A percentile compares a stretch with the other conserved stretches of the same genome.
These are phyloP conservation scores for Myotis planiceps DNA, from an alignment of 2,797 vertebrate species.

Conservation along the genomic window DNA sequence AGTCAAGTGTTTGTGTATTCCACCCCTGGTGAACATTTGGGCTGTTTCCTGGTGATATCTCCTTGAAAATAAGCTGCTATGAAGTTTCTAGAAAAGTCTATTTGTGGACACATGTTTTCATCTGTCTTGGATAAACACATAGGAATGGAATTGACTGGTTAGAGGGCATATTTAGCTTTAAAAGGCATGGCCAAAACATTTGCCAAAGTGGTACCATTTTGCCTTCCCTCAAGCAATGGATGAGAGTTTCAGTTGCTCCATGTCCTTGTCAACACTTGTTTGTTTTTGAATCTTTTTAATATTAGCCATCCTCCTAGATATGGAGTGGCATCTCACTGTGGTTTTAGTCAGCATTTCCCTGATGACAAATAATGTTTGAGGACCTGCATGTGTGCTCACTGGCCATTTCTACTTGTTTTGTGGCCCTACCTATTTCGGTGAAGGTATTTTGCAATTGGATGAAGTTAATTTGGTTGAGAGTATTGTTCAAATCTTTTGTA, in stretches of 20 bases:
- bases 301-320: neutral
- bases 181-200: neutral
- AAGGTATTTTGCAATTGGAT: neutral
- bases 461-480: neutral
- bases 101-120: conserved; percentile 3
- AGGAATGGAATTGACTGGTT: neutral
- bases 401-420: neutral
- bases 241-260: neutral
- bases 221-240: neutral
- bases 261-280: neutral
- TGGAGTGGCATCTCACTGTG: neutral
- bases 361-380: neutral
- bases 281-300: neutral
- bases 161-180: neutral
- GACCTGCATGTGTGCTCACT: neutral
- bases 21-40: neutral
- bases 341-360: neutral
- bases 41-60: neutral
- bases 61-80: neutral
- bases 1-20: neutral
- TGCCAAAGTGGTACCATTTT: neutral
- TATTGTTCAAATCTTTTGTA: neutral
- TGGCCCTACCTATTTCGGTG: neutral
- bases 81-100: conserved; percentile 17
- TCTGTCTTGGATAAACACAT: conserved; percentile 18